Conservation (phyloP, 2,113 vertebrate species). For the Notechis scutatus region DNA sequence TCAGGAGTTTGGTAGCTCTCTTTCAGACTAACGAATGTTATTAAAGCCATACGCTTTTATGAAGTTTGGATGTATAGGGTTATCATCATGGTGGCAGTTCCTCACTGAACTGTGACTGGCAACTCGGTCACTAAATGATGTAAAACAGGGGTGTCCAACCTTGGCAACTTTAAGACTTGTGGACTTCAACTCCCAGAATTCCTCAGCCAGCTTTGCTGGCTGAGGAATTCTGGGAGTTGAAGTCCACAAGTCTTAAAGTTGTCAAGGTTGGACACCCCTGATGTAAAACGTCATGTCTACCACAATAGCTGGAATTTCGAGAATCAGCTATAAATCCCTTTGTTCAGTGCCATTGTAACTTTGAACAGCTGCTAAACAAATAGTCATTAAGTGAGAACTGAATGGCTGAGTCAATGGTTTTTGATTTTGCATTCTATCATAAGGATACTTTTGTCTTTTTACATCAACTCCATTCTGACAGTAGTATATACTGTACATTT, state of each 20-base stretch:
- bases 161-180: too few relatives aligned
- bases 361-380: background rate
- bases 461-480: background rate
- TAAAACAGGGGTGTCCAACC: too few relatives aligned
- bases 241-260: too few relatives aligned
- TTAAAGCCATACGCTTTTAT: background rate
- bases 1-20: background rate
- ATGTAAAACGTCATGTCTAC: background rate
- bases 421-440: background rate
- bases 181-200: too few relatives aligned
- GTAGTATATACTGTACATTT: background rate
- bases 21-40: too few relatives aligned
- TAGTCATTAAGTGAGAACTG: background rate
- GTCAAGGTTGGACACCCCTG: too few relatives aligned
- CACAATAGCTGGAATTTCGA: background rate
- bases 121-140: background rate
- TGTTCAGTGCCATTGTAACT: background rate
- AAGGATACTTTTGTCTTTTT: background rate
- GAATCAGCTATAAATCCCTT: background rate
- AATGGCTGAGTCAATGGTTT: background rate
- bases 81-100: background rate
- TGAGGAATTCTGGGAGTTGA: too few relatives aligned
- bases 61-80: background rate
- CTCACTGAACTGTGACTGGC: background rate
- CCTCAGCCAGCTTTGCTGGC: too few relatives aligned